These are phyloP conservation scores for Ephydatia muelleri DNA, from an alignment of 37 sponge, comb jelly and placozoan species.

Conservation along the genomic window DNA sequence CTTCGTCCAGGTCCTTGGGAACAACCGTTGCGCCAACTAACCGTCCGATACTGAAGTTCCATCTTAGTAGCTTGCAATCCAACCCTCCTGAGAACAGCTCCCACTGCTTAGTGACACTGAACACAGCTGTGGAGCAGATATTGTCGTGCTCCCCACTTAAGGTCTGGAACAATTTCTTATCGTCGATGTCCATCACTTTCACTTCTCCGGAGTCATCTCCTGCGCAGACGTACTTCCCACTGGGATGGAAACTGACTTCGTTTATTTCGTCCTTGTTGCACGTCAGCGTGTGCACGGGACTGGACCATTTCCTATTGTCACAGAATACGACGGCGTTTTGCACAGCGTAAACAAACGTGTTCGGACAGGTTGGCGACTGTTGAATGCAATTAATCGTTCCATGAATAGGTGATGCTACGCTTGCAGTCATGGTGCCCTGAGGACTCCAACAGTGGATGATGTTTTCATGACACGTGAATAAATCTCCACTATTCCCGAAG, in stretches of 20 bases:
- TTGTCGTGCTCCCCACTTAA: slow-evolving; percentile 43
- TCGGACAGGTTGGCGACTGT: not conserved
- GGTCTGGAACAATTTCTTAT: slow-evolving; percentile 30
- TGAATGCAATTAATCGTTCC: slow-evolving; percentile 44
- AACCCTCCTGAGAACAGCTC: slow-evolving; percentile 65
- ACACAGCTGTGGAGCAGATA: slow-evolving; percentile 65
- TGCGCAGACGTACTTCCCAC: slow-evolving; percentile 33
- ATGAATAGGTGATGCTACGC: not conserved
- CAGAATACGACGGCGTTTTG: slow-evolving; percentile 32
- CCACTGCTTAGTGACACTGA: slow-evolving; percentile 41
- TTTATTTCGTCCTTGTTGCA: slow-evolving; percentile 74
- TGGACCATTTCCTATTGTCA: slow-evolving; percentile 14
- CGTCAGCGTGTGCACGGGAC: slow-evolving; percentile 13
- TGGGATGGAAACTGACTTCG: slow-evolving; percentile 44
- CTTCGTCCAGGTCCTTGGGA: not conserved
- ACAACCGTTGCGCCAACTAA: slow-evolving; percentile 7
- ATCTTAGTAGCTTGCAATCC: slow-evolving; percentile 49
- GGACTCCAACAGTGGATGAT: slow-evolving; percentile 26
- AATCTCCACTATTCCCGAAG: not conserved
- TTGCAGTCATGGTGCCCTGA: not conserved
- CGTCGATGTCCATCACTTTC: slow-evolving; percentile 44
- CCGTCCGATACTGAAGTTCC: slow-evolving; percentile 59
- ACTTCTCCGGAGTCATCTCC: slow-evolving; percentile 78
- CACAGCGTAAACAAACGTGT: slow-evolving; percentile 20
- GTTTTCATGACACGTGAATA: slow-evolving; percentile 52